Base-by-base conservation (phyloP, 2,797 vertebrate species). In the Chanos chanos region DNA sequence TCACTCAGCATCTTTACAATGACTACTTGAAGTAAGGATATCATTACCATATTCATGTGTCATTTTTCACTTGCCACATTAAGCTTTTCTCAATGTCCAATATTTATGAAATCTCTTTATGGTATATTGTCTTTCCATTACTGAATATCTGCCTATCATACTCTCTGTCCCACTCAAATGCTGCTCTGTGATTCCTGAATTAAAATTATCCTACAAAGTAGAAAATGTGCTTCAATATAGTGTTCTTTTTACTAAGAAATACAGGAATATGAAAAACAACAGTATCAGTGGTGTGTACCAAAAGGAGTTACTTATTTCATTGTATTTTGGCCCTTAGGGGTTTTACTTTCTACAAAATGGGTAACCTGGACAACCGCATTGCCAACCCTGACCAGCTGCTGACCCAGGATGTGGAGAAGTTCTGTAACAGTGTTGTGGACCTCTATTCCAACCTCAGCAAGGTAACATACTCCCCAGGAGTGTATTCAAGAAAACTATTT, bases 381-480 rank as follows among this genome's bases (percentile, higher is more conserved):
- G 86, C 88, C 36, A 94, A 94, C 73, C 87, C 92, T 37, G 92
- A 94, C 77, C 92, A 94, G 64, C 85, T 94, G 16, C 89, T 94
- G 37, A 94, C 92, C 4, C 92, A 93, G 76, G 92, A 94, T 22
- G 92, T 94, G 59, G 92, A 94, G 78, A 92, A 86, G 52, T 93
- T 94, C 81, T 93, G 92, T 81, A 91, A 92, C 73, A 92, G 92
- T 67, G 89, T 93, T 57, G 92, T 94, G 68, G 92, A 94, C 63
- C 83, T 94, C 4, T 94, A 94, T 80, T 94, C 92, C 36, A 94
- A 93, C 69, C 79, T 94, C 68, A 94, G 89, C 83, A 94, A 94
- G 88, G 92, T 92, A 76, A 64, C 19, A 21, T 18, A 25, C n/a
- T 31, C 31, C 21, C 24, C 10, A 9, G 7, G 12, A 25, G n/a